Evolutionary conservation across 2,113 vertebrate genomes (phyloP), one percentile per base, ranked within the genome.

Genomic region (Elaphurus davidianus): DNA sequence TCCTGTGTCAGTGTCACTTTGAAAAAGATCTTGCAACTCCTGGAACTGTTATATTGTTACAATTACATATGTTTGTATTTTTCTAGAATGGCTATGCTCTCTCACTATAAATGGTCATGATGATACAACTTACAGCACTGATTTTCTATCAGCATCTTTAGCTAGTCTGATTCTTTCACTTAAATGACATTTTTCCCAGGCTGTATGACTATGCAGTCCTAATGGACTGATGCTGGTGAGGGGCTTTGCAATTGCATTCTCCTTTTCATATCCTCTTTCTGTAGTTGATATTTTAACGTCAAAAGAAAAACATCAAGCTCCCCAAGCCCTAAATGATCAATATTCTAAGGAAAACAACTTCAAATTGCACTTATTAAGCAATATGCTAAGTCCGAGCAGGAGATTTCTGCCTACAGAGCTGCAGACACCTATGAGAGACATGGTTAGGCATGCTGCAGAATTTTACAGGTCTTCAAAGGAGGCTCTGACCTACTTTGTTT

Each of bases 401-500:
- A 87, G 27, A 52, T 14, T 67, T 74, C n/a, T 28, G 93, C 64
- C 96, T 62, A 62, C n/a, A 45, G 97, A 83, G 76, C 17, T 85
- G 84, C 50, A 86, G 84, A 82, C 67, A 81, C 47, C 36, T 74
- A 87, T 36, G n/a, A 55, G 45, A 95, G 43, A 92, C 14, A 28
- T 8, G n/a, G 90, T n/a, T 25, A 52, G 14, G 59, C 81, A n/a
- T 12, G 67, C 33, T 95, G 81, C 81, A 90, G 64, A 92, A 95
- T 50, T 50, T 12, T 23, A 30, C 21, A 23, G 84, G 88, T 90
- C 90, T 97, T 98, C 95, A 94, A 97, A 97, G 81, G 64, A 82
- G 57, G 74, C 59, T 64, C 85, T 97, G 96, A 97, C 94, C 95
- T 93, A 95, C 90, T 98, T 97, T 82, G 71, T 90, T 67, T 95